phyloP scores from a whole-genome alignment of 2,113 vertebrate species.

The Tinamus guttatus region DNA sequence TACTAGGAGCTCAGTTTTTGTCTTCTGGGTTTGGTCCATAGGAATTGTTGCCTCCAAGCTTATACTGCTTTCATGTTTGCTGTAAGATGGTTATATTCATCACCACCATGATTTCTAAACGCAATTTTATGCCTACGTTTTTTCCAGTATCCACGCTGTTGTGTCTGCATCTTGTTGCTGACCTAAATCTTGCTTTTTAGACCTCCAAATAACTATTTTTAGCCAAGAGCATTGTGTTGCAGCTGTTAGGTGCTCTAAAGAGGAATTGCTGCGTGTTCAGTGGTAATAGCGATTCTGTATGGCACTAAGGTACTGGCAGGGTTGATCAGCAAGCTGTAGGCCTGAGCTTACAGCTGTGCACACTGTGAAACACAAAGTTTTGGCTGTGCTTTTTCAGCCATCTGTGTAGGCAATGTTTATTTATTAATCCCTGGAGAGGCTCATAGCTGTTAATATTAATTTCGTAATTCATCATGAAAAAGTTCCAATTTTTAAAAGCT shows the following conservation, averaged over 20 bases:
- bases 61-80: not conserved
- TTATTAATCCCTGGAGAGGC: not conserved
- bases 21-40: not conserved
- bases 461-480: not conserved
- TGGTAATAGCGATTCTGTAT: not conserved
- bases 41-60: not conserved
- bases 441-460: fast-evolving
- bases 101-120: too few species aligned
- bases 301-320: not conserved
- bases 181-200: not conserved
- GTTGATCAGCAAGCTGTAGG: not conserved
- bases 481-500: not conserved
- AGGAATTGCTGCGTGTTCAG: not conserved
- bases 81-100: not conserved
- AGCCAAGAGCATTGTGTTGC: not conserved
- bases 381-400: not conserved
- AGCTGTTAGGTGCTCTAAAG: not conserved
- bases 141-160: not conserved
- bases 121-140: not conserved
- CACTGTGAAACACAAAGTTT: not conserved
- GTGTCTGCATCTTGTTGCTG: not conserved
- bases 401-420: not conserved
- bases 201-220: not conserved
- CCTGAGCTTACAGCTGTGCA: not conserved
- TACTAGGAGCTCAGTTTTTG: not conserved